These are phyloP conservation scores for Dioctria linearis DNA, from an alignment of 2,888 invertebrate species.

Conservation along the genomic window DNA sequence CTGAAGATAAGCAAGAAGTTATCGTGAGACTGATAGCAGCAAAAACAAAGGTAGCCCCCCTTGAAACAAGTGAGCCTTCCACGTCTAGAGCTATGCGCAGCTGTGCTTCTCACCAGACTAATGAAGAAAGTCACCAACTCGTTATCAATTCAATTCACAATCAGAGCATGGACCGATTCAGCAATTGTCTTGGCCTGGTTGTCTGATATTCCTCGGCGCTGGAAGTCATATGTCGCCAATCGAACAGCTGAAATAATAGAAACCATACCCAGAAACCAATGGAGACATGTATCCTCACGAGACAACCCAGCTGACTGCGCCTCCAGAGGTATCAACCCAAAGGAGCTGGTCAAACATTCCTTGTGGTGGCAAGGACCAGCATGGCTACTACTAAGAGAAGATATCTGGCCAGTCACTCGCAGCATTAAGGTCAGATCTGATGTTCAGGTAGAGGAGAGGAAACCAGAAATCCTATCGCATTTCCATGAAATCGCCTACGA, in stretches of 20 bases:
- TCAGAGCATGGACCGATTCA: too few species aligned
- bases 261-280: neutral
- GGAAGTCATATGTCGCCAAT: neutral
- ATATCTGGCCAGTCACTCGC: neutral
- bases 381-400: neutral
- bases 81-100: neutral
- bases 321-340: too few species aligned
- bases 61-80: neutral
- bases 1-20: neutral
- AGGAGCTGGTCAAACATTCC: neutral
- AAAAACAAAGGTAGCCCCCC: neutral
- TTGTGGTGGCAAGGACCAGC: conserved; percentile 12
- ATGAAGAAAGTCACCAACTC: too few species aligned
- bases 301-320: neutral
- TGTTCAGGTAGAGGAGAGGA: neutral
- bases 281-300: neutral
- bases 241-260: neutral
- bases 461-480: neutral
- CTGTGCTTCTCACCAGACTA: neutral
- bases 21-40: neutral
- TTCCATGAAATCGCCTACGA: neutral
- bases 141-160: too few species aligned
- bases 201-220: neutral
- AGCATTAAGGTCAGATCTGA: too few species aligned
- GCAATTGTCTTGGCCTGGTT: too few species aligned